Evolutionary conservation across 2,888 invertebrate genomes (phyloP), one percentile per base, ranked within the genome.

Genomic region (Anoplius nigerrimus): DNA sequence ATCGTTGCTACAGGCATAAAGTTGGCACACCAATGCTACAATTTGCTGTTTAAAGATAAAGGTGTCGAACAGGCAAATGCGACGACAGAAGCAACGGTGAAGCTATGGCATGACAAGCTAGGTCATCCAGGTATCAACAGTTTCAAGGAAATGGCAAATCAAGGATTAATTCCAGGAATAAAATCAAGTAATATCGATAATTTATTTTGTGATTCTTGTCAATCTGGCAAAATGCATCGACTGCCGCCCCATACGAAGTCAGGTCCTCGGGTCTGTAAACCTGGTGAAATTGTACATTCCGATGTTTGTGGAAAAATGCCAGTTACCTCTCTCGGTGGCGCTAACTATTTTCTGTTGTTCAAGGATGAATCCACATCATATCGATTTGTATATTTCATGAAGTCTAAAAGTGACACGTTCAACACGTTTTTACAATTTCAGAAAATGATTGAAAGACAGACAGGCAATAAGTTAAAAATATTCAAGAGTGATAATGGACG

Each of bases 301-400:
- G 34, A 55, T 21, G 53, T 53, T 1, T 53, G 53, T 21, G 53
- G 53, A 22, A 20, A 20, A 53, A 53, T 45, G 15, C 46, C 22
- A 45, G 22, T 0, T 0, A 24, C 6, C 2, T 64, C 63, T 0
- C 18, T 18, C 1, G 63, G 63, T 3, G 57, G 63, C 2, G 21
- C 57, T 2, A 27, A 6, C 15, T 64, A 43, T n/a, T 64, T 53
- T 1, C 0, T 57, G 8, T 16, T 42, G 0, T 64, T 64, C n/a
- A 64, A 24, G 1, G 58, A 64, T 11, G 64, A 64, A 4, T 45
- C 34, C 0, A 24, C 45, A 5, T 22, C 20, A n/a, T 52, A 20
- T 16, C 0, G 21, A 11, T 2, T 8, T 1, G 58, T 58, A 5
- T 64, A 58, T 8, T 64, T 58, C 1, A 22, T 64, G 1, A 53